Evolutionary conservation across 2,113 vertebrate genomes (phyloP).

Genomic region (Daboia siamensis): DNA sequence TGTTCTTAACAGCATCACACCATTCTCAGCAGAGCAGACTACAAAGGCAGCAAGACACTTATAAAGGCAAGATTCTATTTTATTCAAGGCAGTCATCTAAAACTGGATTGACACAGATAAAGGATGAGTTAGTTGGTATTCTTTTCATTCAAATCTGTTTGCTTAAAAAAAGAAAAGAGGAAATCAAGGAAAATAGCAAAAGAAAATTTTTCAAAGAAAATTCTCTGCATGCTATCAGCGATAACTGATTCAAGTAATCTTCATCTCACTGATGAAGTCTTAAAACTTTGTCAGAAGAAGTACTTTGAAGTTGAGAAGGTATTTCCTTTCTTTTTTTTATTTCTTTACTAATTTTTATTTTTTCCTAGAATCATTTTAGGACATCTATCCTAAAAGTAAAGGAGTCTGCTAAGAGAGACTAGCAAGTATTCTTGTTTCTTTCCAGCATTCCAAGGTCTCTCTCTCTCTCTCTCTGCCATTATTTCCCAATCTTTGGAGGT

Average conservation of each 20-base stretch:
- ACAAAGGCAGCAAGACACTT: not conserved
- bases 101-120: slow-evolving; percentile 10
- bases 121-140: slow-evolving; percentile 27
- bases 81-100: slow-evolving; percentile 7
- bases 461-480: not conserved
- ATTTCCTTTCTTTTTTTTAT: not conserved
- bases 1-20: slow-evolving; percentile 12
- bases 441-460: not conserved
- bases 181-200: not conserved
- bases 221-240: slow-evolving; percentile 14
- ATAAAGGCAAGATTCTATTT: slow-evolving; percentile 6
- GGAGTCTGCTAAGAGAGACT: not conserved
- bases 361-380: not conserved
- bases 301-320: not conserved
- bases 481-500: not conserved
- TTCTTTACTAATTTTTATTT: not conserved
- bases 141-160: slow-evolving; percentile 40
- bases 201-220: slow-evolving; percentile 32
- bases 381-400: not conserved
- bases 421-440: not conserved
- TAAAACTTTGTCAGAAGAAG: slow-evolving; percentile 14
- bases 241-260: slow-evolving; percentile 33
- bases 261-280: slow-evolving; percentile 17
- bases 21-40: slow-evolving; percentile 8
- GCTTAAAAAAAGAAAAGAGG: not conserved